Base-by-base conservation (phyloP, 2,113 vertebrate genomes). In the Guaruba guarouba region DNA sequence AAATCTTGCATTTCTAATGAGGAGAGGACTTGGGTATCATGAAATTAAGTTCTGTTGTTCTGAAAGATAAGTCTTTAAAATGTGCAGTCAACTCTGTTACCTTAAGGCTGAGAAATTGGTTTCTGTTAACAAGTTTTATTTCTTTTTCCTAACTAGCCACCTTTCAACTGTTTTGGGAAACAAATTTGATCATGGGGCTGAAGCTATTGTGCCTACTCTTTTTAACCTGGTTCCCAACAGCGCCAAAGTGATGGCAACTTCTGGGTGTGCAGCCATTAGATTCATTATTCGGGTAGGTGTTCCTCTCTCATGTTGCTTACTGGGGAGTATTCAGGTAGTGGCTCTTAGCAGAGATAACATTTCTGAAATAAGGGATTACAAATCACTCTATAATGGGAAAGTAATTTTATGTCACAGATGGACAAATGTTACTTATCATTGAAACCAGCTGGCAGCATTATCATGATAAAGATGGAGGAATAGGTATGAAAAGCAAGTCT, bases 181-280 rank as follows among this genome's bases (percentile, higher is more conserved):
- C 97, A 99, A 98, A 93, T 99, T 99, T 96, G 99, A 99, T 96
- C 99, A 99, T 80, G 99, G 99, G 64, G 99, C 99, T 20, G 99
- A 99, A 97, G 99, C 98, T 90, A 99, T 99, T 52, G 99, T 99
- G 92, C 99, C 99, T 70, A 99, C 99, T 29, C 98, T 99, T 90
- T 99, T 99, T 97, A 99, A 99, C 96, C 99, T 99, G 96, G 99
- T 99, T 95, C 99, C 99, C 91, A 99, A 99, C 97, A 99, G 99
- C 96, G 99, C 99, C 97, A 99, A 99, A 98, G 98, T 99, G 94
- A 99, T 99, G 99, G 98, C 99, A 67, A 98, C 98, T 41, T 99
- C 99, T 12, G 99, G 99, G 29, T 99, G 99, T 5, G 98, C 98
- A 5, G 99, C 99, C 63, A 99, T 99, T 95, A 98, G 99, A 87